A percentile compares a stretch with the other conserved stretches of the same genome.
phyloP scores from a whole-genome alignment of 2,888 invertebrate genomes.

The Eilema griseolum region DNA sequence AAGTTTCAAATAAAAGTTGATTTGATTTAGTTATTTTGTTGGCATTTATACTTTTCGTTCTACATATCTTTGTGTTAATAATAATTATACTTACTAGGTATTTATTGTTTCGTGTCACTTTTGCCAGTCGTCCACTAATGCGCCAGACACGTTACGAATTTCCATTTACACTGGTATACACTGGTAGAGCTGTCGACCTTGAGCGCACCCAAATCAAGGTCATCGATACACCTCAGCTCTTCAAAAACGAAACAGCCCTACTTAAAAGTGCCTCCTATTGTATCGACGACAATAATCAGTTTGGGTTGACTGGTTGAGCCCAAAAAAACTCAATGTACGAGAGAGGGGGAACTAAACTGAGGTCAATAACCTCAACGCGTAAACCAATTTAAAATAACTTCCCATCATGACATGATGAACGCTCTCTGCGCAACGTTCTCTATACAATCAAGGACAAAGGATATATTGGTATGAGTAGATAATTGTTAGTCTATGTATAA shows the following conservation, averaged over 20 bases:
- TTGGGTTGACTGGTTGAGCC: slow-evolving; percentile 73
- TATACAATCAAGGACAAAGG: slow-evolving; percentile 54
- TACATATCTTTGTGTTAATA: not conserved
- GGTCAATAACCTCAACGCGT: slow-evolving; percentile 77
- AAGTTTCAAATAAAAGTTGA: too few relatives aligned
- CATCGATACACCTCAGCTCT: slow-evolving; percentile 61
- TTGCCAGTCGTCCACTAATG: slow-evolving; percentile 3
- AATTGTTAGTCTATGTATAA: slow-evolving; percentile 37
- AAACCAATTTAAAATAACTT: slow-evolving; percentile 77
- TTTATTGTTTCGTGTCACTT: not conserved
- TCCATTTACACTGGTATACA: slow-evolving; percentile 33
- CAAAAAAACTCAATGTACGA: slow-evolving; percentile 63
- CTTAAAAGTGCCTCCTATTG: slow-evolving; percentile 72
- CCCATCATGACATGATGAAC: slow-evolving; percentile 60
- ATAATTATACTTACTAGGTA: not conserved
- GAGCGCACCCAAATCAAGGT: slow-evolving; percentile 78
- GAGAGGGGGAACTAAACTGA: slow-evolving; percentile 69
- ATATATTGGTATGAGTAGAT: slow-evolving; percentile 47
- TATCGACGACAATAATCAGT: slow-evolving; percentile 74
- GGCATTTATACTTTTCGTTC: not conserved
- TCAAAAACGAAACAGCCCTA: slow-evolving; percentile 60
- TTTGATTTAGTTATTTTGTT: too few relatives aligned
- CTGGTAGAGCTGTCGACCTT: slow-evolving; percentile 68
- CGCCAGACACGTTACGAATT: slow-evolving; percentile 20
- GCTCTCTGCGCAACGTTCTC: slow-evolving; percentile 48